These are phyloP conservation scores for Trididemnum clinides DNA, from an alignment of 23 tunicate species.

Conservation along the genomic window DNA sequence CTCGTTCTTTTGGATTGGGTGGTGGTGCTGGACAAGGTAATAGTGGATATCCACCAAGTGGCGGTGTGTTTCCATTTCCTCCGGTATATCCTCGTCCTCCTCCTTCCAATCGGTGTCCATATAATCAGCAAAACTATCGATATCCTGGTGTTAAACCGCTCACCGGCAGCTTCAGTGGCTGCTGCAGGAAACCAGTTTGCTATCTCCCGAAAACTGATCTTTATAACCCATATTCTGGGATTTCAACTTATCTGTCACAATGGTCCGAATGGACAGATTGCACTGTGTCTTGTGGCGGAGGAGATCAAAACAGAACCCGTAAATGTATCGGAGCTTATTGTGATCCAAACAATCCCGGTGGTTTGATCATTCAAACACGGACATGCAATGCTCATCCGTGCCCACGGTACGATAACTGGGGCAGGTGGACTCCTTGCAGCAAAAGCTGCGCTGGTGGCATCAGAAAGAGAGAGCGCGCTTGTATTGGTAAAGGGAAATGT, in stretches of 20 bases:
- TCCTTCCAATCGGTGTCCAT: conserved; percentile 46
- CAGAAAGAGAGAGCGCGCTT: conserved; percentile 10
- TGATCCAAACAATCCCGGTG: not conserved
- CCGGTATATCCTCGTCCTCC: not conserved
- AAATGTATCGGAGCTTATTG: conserved; percentile 30
- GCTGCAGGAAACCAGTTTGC: conserved; percentile 78
- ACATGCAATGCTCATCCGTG: conserved; percentile 12
- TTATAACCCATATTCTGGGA: conserved; percentile 32
- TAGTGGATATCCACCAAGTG: not conserved
- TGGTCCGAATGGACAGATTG: conserved; percentile 20
- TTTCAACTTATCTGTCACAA: conserved; percentile 22
- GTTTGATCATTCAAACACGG: conserved; percentile 14
- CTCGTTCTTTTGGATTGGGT: too few relatives aligned
- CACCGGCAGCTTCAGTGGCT: conserved; percentile 72
- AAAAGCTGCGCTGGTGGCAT: conserved; percentile 31
- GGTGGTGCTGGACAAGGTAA: not conserved
- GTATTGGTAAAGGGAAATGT: conserved; percentile 3
- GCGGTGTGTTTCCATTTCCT: not conserved
- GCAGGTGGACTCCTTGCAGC: conserved; percentile 10
- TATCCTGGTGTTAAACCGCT: conserved; percentile 47
- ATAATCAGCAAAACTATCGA: not conserved
- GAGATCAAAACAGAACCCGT: conserved; percentile 16
- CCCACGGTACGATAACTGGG: conserved; percentile 25
- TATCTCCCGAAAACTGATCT: conserved; percentile 44
- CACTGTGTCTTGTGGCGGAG: conserved; percentile 26